phyloP scores from a whole-genome alignment of 2,797 vertebrate species.

The Cyprinella venusta region DNA sequence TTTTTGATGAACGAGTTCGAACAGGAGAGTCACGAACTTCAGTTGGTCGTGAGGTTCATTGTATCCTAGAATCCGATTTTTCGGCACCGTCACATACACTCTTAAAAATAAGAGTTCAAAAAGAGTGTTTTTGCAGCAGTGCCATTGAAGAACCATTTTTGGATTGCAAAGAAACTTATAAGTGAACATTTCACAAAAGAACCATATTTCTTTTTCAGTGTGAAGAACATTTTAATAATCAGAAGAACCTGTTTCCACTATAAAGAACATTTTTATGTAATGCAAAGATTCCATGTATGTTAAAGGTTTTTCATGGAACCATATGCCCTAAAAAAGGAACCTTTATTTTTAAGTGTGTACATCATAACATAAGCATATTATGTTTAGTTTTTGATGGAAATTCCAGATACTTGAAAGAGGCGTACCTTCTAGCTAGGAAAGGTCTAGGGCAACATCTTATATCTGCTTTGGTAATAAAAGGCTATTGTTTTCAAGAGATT shows the following conservation, averaged over 20 bases:
- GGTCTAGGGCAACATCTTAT: neutral
- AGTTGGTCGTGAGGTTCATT: neutral
- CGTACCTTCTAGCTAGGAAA: neutral
- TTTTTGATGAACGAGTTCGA: too few relatives aligned
- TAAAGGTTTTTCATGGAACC: neutral
- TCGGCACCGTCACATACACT: neutral
- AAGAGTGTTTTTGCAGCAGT: neutral
- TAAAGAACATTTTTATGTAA: neutral
- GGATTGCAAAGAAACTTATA: too few relatives aligned
- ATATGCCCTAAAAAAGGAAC: neutral
- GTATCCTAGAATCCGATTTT: neutral
- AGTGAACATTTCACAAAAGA: neutral
- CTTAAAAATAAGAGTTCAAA: neutral
- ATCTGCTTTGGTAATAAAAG: conserved; percentile 5
- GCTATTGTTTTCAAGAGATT: neutral
- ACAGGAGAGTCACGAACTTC: too few relatives aligned
- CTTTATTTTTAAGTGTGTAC: neutral
- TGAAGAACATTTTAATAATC: neutral
- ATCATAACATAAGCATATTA: neutral
- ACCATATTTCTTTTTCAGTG: neutral
- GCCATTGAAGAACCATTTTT: neutral
- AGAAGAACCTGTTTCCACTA: neutral
- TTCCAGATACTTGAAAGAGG: neutral
- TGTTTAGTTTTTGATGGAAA: neutral
- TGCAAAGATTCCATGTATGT: neutral